Evolutionary conservation across 2,113 vertebrate species (phyloP).

Genomic region (Peromyscus leucopus): DNA sequence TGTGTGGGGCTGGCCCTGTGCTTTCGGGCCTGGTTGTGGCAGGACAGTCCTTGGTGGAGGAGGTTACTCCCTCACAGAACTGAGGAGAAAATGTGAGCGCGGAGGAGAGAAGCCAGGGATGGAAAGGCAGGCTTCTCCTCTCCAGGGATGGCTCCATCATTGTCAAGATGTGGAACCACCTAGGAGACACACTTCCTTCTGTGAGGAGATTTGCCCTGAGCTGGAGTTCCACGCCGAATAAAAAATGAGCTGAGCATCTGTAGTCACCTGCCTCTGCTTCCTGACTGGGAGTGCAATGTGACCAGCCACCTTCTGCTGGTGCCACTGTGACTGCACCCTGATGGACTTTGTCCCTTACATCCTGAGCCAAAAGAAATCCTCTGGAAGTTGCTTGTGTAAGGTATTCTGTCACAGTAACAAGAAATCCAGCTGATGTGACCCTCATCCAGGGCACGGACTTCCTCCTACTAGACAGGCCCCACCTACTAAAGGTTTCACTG

Average conservation of each 20-base stretch:
- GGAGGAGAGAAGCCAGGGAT: background rate
- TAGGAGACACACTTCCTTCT: background rate
- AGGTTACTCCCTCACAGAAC: background rate
- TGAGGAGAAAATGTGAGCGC: background rate
- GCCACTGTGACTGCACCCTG: background rate
- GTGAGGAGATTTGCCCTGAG: background rate
- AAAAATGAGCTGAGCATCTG: background rate
- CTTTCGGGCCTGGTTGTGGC: background rate
- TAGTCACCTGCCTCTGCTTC: background rate
- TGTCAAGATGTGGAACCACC: background rate
- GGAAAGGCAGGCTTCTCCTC: background rate
- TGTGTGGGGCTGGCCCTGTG: background rate
- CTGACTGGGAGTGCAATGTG: background rate
- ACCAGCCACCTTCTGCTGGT: background rate
- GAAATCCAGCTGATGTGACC: background rate
- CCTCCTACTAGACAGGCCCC: background rate
- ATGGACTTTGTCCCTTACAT: background rate
- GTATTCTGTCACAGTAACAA: background rate
- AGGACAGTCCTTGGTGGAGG: background rate
- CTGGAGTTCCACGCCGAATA: background rate
- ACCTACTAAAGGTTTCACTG: background rate
- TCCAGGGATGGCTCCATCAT: background rate
- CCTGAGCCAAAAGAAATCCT: background rate
- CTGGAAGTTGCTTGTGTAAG: background rate
- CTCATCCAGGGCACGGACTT: background rate